A percentile compares a stretch with the other conserved stretches of the same genome.
These are phyloP conservation scores for Leptopilina drosophilae DNA, from an alignment of 2,888 invertebrate genomes.

Conservation along the genomic window DNA sequence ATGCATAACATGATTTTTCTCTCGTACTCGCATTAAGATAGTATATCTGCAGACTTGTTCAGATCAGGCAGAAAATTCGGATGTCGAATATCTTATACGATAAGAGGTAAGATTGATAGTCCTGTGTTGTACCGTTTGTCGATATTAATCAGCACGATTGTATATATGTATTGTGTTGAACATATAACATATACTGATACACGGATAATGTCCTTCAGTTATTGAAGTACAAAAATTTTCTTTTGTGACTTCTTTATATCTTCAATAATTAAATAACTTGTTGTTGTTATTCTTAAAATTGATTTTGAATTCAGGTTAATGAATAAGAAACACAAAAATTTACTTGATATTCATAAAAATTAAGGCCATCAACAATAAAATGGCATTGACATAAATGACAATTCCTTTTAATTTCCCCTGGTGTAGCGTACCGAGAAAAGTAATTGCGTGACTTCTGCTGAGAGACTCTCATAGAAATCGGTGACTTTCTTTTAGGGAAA, in stretches of 20 bases:
- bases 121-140: slow-evolving; percentile 33
- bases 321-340: not conserved
- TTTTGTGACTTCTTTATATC: not conserved
- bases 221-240: slow-evolving; percentile 6
- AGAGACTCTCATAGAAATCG: slow-evolving; percentile 27
- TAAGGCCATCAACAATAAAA: slow-evolving; percentile 17
- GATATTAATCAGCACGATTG: slow-evolving; percentile 40
- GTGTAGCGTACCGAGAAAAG: slow-evolving; percentile 24
- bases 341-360: not conserved
- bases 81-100: slow-evolving; percentile 24
- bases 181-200: slow-evolving; percentile 12
- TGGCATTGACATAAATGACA: slow-evolving; percentile 17
- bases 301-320: not conserved
- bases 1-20: slow-evolving; percentile 37
- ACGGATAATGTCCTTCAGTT: not conserved
- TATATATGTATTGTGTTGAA: slow-evolving; percentile 1
- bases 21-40: slow-evolving; percentile 25
- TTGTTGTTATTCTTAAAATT: not conserved
- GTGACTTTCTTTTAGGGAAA: slow-evolving; percentile 25
- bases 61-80: slow-evolving; percentile 27
- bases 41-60: slow-evolving; percentile 22
- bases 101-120: slow-evolving; percentile 35
- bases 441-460: slow-evolving; percentile 14
- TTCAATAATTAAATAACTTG: not conserved
- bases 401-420: slow-evolving; percentile 32